Percentiles rank a stretch among this genome's conserved stretches.
These are phyloP conservation scores for Andricus quercusramuli DNA, from an alignment of 2,888 invertebrate species.

Conservation along the genomic window DNA sequence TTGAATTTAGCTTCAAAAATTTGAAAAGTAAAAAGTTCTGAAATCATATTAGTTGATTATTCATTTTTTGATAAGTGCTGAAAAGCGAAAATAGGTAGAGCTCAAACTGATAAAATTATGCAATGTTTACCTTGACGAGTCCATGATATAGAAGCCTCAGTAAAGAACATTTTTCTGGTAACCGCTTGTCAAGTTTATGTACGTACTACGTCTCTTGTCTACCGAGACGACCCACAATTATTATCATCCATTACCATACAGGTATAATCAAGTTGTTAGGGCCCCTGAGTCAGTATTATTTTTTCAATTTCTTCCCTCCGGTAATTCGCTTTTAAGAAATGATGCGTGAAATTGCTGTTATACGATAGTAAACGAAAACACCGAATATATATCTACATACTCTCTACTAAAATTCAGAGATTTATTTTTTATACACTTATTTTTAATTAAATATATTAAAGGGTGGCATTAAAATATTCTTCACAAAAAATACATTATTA, in stretches of 20 bases:
- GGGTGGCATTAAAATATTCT: too few species aligned
- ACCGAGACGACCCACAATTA: conserved; percentile 30
- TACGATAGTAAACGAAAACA: conserved; percentile 6
- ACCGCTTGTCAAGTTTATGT: conserved; percentile 11
- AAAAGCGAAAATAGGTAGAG: too few species aligned
- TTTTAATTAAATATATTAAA: neutral
- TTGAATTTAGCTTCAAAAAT: too few species aligned
- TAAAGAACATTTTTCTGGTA: conserved; percentile 1
- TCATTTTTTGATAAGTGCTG: too few species aligned
- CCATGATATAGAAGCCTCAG: neutral
- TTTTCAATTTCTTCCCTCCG: conserved; percentile 31
- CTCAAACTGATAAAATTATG: neutral
- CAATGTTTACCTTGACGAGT: conserved; percentile 24
- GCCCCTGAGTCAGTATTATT: conserved; percentile 17
- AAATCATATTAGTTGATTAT: too few species aligned
- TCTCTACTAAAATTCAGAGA: too few species aligned
- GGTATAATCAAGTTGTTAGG: conserved; percentile 30
- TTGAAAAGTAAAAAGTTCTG: too few species aligned
- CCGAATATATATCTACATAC: neutral
- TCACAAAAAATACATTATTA: too few species aligned
- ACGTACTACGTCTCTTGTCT: neutral
- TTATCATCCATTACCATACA: conserved; percentile 5
- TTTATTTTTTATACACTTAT: neutral
- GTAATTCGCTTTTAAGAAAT: conserved; percentile 24
- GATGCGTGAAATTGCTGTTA: conserved; percentile 22